Base-by-base conservation (phyloP, 1,140 invertebrate genomes). In the Nebria ingens region DNA sequence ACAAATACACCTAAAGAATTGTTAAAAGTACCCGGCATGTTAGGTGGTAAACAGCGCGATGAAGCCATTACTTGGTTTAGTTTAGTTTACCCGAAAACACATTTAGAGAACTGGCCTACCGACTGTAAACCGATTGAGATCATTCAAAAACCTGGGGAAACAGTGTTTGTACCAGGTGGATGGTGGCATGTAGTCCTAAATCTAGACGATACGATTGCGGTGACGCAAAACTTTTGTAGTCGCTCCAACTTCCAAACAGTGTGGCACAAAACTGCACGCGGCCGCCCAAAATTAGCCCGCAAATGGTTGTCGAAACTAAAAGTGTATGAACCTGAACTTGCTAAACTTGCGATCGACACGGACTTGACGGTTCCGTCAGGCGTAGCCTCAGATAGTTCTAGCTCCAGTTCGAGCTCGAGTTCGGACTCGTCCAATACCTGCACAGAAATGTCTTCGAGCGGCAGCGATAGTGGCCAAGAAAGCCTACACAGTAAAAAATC, bases 101-200 rank as follows among this genome's bases (percentile, higher is more conserved):
- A 96, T 71, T 72, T 84, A 55, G 81, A 89, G 20, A 76, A 80
- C 15, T 99, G 96, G 96, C 95, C 95, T 29, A 74, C 83, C 66
- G 84, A 97, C 68, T 98, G 82, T 72, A 83, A 87, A 72, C 93
- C 94, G 15, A 83, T 98, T 56, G 95, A 98, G 76, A 93, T 98
- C 62, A 73, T 98, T n/a, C 97, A 99, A 71, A 82, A 84, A 62
- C 93, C 96, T 38, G 96, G 96, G 23, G 97, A 99, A 70, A 97
- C 95, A 2, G 94, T 99, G 19, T 99, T 98, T 79, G 94, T 99
- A 42, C 97, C 97, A 19, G 93, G 91, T 19, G 93, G 93, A 2
- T 95, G 91, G 91, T 99, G 97, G 97, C 97, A 99, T 73, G 96
- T 99, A 29, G 97, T 99, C 15, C 74, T 99, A 4, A 99, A 99